Conservation (phyloP, 2,113 vertebrate species). For the Catagonus wagneri region DNA sequence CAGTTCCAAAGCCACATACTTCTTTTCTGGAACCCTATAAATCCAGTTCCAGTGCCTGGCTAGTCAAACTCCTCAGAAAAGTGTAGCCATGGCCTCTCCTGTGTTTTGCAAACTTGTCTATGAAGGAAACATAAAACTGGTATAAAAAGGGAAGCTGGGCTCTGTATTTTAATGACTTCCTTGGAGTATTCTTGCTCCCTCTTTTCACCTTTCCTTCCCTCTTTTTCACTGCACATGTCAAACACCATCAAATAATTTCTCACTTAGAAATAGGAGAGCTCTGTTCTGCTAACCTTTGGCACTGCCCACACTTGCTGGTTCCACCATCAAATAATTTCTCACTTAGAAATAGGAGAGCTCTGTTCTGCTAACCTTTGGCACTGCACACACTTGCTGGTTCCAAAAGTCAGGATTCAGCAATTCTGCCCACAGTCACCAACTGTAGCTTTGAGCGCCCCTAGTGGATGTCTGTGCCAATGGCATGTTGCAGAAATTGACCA, state of each 20-base stretch:
- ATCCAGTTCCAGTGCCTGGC: neutral
- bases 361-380: neutral
- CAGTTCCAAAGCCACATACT: neutral
- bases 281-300: neutral
- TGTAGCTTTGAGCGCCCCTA: constrained; percentile 63
- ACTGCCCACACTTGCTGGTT: neutral
- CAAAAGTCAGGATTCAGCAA: neutral
- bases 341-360: neutral
- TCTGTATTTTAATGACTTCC: neutral
- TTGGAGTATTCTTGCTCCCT: neutral
- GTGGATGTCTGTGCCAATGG: neutral
- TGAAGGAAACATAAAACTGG: neutral
- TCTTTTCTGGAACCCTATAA: neutral
- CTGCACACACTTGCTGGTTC: neutral
- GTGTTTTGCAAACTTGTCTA: neutral
- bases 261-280: neutral
- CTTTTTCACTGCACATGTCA: neutral
- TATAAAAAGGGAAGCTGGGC: neutral
- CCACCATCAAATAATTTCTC: neutral
- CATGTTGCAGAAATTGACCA: neutral
- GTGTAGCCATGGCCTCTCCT: neutral
- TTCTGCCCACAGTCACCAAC: neutral
- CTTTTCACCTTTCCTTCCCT: neutral
- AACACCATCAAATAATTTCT: neutral
- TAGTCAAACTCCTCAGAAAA: neutral